Base-by-base conservation (phyloP, 64 coral and sea anemone genomes). In the Trachythela sp. region DNA sequence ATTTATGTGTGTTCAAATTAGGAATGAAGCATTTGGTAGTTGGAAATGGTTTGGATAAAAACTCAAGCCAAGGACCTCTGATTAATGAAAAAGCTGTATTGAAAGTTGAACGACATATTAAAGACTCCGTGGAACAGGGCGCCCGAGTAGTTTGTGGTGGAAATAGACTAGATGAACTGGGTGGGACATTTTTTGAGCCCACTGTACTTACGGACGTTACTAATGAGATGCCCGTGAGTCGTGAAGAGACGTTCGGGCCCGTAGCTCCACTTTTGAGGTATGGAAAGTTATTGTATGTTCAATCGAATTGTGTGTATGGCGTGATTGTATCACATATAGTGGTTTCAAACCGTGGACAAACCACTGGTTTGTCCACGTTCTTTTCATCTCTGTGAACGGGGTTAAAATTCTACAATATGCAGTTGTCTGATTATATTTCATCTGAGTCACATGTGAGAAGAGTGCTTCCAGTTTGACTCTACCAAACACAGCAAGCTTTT, bases 41-140 rank as follows among this genome's bases (percentile, higher is more conserved):
- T 24, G 92, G 92, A 6, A 42, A 84, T 93, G 92, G 92, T 9
- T 48, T 94, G 26, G 95, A 98, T 20, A 31, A 88, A 48, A 87
- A 80, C 13, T 85, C 89, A 13, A 92, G 90, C 0, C 93, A 98
- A 54, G 95, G 95, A 60, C 95, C 95, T 11, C 91, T 98, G 33
- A 94, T 98, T 33, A 98, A 94, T 83, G 56, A 70, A 17, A 89
- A 50, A 22, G 92, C 92, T 22, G 83, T 92, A 13, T 33, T 52
- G 50, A 92, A 92, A 86, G 92, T 93, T 59, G 88, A 87, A 86
- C 39, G 88, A 34, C 88, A 90, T 56, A 86, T 93, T 29, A 26
- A 84, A 32, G 92, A 93, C 31, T 88, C 92, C 6, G 83, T 93
- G 18, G 36, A 60, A 32, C 89, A 93, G 49, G 88, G 92, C 29